phyloP scores from a whole-genome alignment of 2,797 vertebrate species.

The Sciurus carolinensis region DNA sequence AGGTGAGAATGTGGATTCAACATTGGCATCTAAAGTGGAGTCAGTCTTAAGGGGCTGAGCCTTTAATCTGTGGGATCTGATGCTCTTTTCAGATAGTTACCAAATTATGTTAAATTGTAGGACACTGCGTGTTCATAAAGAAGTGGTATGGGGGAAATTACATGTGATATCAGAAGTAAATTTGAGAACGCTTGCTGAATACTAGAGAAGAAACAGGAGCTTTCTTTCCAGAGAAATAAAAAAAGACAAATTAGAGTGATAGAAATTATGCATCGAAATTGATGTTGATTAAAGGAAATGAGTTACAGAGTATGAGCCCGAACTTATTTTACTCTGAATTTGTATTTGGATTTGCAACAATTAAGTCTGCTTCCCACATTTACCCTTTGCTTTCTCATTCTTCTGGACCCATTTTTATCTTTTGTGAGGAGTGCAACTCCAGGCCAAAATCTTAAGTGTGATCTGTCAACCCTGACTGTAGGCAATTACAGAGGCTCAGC shows the following conservation, averaged over 20 bases:
- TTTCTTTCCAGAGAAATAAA: background rate
- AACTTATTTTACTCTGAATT: background rate
- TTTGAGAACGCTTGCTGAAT: background rate
- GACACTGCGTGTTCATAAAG: background rate
- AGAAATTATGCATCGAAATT: background rate
- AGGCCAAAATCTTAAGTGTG: rapidly evolving
- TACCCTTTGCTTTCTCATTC: background rate
- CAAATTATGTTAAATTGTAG: background rate
- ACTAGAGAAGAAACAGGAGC: background rate
- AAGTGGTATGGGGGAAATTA: background rate
- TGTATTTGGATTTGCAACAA: background rate
- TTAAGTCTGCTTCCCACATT: background rate
- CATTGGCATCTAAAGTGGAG: background rate
- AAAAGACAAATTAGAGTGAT: background rate
- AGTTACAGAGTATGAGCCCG: background rate
- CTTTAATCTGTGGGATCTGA: background rate
- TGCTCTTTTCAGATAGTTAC: too few species aligned
- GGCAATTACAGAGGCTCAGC: background rate
- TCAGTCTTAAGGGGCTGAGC: background rate
- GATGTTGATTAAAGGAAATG: background rate
- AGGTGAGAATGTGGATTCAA: background rate
- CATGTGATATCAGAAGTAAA: background rate
- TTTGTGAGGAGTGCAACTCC: background rate
- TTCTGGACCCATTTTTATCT: background rate
- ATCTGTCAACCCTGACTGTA: background rate